A percentile compares a stretch with the other conserved stretches of the same genome.
Evolutionary conservation across 1,140 invertebrate genomes (phyloP).

Genomic region (Acromyrmex heyeri): DNA sequence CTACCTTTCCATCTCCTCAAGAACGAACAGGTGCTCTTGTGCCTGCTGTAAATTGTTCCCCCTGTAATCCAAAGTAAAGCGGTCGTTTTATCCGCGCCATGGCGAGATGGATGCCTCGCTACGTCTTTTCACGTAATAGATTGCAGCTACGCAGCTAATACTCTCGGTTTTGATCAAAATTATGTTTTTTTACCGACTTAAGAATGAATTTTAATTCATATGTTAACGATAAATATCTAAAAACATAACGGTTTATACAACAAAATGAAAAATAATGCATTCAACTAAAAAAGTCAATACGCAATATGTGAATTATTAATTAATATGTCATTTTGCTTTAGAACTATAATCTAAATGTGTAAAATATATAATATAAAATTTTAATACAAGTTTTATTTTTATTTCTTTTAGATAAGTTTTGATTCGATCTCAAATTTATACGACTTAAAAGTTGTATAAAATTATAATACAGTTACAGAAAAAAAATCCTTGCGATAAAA

Average conservation of each 20-base stretch:
- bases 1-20: constrained; percentile 83
- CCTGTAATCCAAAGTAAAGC: constrained; percentile 87
- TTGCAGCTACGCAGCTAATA: constrained; percentile 75
- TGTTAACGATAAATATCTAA: neutral
- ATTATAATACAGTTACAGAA: too few species aligned
- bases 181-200: neutral
- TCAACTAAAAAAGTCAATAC: neutral
- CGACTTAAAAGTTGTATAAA: too few species aligned
- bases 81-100: constrained; percentile 86
- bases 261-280: neutral
- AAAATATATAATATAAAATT: neutral
- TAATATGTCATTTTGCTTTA: neutral
- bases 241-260: neutral
- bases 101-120: constrained; percentile 85
- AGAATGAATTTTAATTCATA: neutral
- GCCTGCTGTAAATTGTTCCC: constrained; percentile 86
- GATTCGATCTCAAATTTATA: neutral
- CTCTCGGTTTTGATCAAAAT: constrained; percentile 67
- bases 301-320: too few species aligned
- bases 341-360: neutral
- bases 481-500: too few species aligned
- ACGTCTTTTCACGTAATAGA: constrained; percentile 84
- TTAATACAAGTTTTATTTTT: neutral
- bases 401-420: neutral
- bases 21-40: constrained; percentile 86